These are phyloP conservation scores for Lepidurus packardi DNA, from an alignment of 1,140 invertebrate genomes.

Conservation along the genomic window DNA sequence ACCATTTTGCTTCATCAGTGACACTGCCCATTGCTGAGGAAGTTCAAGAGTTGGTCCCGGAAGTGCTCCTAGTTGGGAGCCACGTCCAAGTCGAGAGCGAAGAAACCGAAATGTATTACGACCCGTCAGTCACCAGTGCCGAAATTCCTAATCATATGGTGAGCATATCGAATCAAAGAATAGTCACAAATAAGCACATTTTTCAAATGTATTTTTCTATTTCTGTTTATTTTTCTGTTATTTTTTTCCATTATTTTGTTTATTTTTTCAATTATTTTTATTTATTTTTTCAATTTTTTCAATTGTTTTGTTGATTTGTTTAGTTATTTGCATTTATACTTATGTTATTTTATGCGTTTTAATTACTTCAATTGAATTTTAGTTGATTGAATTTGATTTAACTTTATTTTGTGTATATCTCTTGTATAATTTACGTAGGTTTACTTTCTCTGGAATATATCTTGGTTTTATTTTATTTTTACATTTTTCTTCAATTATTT, in stretches of 20 bases:
- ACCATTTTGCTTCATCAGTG: not conserved
- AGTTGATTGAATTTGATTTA: not conserved
- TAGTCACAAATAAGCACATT: not conserved
- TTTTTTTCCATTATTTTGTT: not conserved
- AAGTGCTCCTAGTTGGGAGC: not conserved
- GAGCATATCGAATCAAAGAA: not conserved
- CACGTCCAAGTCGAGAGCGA: not conserved
- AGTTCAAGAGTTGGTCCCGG: not conserved
- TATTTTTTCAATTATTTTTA: not conserved
- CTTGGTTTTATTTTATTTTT: not conserved
- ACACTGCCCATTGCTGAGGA: not conserved
- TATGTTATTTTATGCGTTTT: not conserved
- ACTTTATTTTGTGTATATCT: not conserved
- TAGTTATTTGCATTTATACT: not conserved
- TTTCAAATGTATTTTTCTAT: not conserved
- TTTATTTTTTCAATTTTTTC: not conserved
- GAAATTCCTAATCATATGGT: conserved; percentile 20
- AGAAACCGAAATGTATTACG: conserved; percentile 29
- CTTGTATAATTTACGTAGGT: not conserved
- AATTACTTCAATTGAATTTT: not conserved
- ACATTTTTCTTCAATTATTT: not conserved
- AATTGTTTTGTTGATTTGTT: not conserved
- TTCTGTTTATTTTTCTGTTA: not conserved
- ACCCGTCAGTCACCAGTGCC: conserved; percentile 31
- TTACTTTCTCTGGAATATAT: not conserved